Conservation (phyloP, 2,113 vertebrate species). For the Acanthisitta chloris region DNA sequence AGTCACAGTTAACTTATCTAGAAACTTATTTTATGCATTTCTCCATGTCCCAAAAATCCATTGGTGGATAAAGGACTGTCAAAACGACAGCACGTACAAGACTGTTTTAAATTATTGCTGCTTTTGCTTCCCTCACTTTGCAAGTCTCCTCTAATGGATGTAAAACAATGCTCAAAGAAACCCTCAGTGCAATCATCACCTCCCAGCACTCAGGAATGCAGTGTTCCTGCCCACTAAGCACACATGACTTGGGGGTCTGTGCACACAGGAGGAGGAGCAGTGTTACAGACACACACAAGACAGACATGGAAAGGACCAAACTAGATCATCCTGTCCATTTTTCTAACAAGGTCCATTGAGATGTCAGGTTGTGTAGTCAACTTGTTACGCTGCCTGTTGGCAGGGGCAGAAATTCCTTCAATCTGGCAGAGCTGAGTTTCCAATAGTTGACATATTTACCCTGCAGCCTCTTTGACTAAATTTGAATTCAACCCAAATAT, state of each 20-base stretch:
- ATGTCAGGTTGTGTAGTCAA: neutral
- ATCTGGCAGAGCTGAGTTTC: conserved; percentile 4
- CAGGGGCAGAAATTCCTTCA: conserved; percentile 35
- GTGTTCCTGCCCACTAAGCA: neutral
- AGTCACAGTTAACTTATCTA: neutral
- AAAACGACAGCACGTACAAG: neutral
- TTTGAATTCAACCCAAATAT: conserved; percentile 52
- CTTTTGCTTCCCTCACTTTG: neutral
- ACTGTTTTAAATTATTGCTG: neutral
- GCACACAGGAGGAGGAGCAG: rapidly evolving
- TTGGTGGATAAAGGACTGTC: neutral
- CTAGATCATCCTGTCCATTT: neutral
- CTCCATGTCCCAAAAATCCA: neutral
- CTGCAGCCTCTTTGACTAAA: conserved; percentile 38
- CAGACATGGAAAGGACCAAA: neutral
- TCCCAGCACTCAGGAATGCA: neutral
- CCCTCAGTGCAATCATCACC: rapidly evolving
- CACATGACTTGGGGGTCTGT: neutral
- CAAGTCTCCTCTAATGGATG: neutral
- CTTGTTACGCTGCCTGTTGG: neutral
- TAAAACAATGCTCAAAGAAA: neutral
- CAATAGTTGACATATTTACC: conserved; percentile 49
- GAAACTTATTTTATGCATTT: neutral
- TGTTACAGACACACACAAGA: neutral
- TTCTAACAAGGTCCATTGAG: neutral